phyloP scores from a whole-genome alignment of 35 echinoderm and acorn worm species.

The Hemicentrotus pulcherrimus region DNA sequence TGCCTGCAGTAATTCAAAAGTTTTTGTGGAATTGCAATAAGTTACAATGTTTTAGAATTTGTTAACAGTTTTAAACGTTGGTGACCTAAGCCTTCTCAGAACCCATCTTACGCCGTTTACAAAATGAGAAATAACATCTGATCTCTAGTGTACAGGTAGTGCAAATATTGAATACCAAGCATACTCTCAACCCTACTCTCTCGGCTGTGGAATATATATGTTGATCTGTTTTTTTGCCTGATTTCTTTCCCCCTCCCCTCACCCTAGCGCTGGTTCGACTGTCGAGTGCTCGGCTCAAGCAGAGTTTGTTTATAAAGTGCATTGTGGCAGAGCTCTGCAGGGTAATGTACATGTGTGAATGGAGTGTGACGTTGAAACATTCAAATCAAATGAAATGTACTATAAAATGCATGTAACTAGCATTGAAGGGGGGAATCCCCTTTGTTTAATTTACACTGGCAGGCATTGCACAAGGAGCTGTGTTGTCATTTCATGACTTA shows the following conservation, averaged over 20 bases:
- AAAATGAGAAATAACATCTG: too few species aligned
- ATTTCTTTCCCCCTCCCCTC: slow-evolving; percentile 39
- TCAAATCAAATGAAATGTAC: background rate
- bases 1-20: too few species aligned
- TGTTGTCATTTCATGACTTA: background rate
- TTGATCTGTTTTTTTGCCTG: slow-evolving; percentile 33
- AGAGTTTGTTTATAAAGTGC: slow-evolving; percentile 41
- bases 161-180: background rate
- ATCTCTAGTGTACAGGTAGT: background rate
- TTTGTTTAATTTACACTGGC: background rate
- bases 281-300: background rate
- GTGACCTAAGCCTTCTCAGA: too few species aligned
- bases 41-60: too few species aligned
- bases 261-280: slow-evolving; percentile 35
- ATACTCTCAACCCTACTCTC: background rate
- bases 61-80: too few species aligned
- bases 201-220: background rate
- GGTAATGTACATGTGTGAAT: slow-evolving; percentile 27
- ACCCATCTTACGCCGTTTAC: too few species aligned
- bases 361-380: background rate
- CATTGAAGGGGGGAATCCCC: background rate
- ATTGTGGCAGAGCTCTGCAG: slow-evolving; percentile 22
- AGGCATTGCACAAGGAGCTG: background rate
- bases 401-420: background rate
- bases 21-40: too few species aligned